Percentiles rank a stretch among this genome's conserved stretches.
phyloP scores from a whole-genome alignment of 2,797 vertebrate species.

The Petrocephalus schoutedeni region DNA sequence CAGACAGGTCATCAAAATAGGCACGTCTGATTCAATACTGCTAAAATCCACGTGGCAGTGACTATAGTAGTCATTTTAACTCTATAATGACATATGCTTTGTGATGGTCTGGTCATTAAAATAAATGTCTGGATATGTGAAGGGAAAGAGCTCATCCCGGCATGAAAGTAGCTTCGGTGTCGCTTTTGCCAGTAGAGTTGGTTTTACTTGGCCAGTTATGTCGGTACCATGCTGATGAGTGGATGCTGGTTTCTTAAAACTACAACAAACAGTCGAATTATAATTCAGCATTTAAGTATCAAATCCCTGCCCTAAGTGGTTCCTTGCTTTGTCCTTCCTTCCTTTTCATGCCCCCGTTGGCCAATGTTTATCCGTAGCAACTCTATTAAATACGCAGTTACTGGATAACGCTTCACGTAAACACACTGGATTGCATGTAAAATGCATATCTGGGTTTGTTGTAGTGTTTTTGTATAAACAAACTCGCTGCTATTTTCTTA shows the following conservation, averaged over 20 bases:
- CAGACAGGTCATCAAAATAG: not conserved
- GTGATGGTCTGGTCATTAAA: not conserved
- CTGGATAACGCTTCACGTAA: not conserved
- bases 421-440: not conserved
- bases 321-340: not conserved
- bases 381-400: not conserved
- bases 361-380: constrained; percentile 1
- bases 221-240: not conserved
- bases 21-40: not conserved
- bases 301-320: not conserved
- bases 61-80: not conserved
- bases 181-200: not conserved
- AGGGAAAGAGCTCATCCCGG: not conserved
- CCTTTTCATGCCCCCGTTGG: not conserved
- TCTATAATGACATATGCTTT: not conserved
- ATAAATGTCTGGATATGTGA: not conserved
- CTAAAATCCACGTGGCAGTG: not conserved
- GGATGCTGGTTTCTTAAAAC: not conserved
- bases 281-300: not conserved
- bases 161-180: not conserved
- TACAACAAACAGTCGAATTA: not conserved
- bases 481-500: not conserved
- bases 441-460: not conserved
- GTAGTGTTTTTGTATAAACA: not conserved
- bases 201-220: not conserved